phyloP scores from a whole-genome alignment of 2,113 vertebrate species.

The Calidris pugnax region DNA sequence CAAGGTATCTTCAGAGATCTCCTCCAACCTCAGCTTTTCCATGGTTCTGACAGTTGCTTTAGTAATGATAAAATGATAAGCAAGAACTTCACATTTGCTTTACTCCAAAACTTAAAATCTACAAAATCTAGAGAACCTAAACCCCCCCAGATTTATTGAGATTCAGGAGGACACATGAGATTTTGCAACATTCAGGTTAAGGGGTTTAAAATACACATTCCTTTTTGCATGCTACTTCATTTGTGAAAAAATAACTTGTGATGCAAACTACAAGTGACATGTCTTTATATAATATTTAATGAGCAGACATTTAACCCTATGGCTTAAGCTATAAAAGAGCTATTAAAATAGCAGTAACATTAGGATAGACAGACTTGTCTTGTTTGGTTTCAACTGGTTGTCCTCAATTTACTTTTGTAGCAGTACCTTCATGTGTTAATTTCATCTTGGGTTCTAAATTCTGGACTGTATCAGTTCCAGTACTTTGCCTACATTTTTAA shows the following conservation, averaged over 20 bases:
- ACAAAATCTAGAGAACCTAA: not conserved
- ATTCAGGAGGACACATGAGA: not conserved
- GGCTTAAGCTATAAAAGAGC: not conserved
- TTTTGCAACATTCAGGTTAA: not conserved
- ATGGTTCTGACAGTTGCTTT: not conserved
- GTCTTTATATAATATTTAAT: not conserved
- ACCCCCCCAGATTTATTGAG: rapidly evolving
- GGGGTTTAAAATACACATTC: not conserved
- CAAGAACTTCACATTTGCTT: not conserved
- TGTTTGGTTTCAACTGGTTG: not conserved
- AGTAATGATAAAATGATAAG: not conserved
- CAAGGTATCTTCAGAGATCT: not conserved
- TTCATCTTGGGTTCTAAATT: not conserved
- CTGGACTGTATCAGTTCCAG: not conserved
- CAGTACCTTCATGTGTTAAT: not conserved
- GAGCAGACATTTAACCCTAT: not conserved
- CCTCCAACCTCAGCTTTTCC: not conserved
- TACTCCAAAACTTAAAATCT: not conserved
- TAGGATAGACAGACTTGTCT: not conserved
- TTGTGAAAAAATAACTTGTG: not conserved
- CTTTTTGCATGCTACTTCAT: not conserved
- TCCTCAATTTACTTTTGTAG: not conserved
- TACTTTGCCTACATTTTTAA: not conserved
- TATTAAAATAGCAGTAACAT: not conserved
- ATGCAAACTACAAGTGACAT: not conserved